Evolutionary conservation across 2,797 vertebrate species (phyloP).

Genomic region (Fratercula arctica): DNA sequence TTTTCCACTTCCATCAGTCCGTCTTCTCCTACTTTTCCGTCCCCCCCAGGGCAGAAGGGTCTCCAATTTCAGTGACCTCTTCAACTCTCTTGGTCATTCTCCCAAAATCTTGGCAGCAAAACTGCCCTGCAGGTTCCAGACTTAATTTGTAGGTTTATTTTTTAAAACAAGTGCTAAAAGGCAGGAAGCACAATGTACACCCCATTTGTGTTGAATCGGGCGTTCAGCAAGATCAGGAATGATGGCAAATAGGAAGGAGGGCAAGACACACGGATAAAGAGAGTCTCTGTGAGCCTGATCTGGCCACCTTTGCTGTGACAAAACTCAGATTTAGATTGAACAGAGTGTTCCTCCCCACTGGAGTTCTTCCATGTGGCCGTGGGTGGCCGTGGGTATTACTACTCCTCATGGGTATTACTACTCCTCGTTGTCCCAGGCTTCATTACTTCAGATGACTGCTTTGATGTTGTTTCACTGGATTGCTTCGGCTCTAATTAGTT

Average conservation of each 20-base stretch:
- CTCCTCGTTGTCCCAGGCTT: not conserved
- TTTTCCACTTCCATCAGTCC: not conserved
- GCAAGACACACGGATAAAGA: not conserved
- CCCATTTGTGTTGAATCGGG: accelerated
- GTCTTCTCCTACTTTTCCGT: not conserved
- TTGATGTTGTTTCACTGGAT: not conserved
- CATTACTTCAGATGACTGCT: not conserved
- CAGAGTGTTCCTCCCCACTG: not conserved
- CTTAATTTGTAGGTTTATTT: not conserved
- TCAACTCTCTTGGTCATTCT: not conserved
- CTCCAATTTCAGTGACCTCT: not conserved
- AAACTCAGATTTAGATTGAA: not conserved
- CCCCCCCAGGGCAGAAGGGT: not conserved
- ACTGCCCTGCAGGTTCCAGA: not conserved
- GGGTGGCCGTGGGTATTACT: not conserved
- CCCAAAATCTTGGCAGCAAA: not conserved
- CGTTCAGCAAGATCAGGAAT: not conserved
- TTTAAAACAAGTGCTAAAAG: not conserved
- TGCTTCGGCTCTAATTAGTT: not conserved
- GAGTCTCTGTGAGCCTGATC: not conserved
- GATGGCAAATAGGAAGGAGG: not conserved
- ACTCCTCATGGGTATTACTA: not conserved
- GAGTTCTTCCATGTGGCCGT: accelerated
- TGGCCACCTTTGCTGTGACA: not conserved
- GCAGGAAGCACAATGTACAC: accelerated